A percentile compares a stretch with the other conserved stretches of the same genome.
These are phyloP conservation scores for Geopemphigus sp. DNA, from an alignment of 1,140 invertebrate genomes.

Conservation along the genomic window DNA sequence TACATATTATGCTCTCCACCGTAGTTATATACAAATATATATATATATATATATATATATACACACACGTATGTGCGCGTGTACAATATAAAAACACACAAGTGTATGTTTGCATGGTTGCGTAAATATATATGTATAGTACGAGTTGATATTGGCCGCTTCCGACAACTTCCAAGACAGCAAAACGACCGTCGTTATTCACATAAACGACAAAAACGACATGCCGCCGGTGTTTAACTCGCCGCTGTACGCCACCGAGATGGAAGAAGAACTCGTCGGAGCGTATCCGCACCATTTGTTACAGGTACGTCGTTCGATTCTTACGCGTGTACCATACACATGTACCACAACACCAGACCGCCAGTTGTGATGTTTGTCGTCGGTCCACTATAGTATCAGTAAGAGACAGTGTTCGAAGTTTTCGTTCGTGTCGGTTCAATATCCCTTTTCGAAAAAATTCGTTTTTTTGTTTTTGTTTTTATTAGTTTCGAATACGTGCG, in stretches of 20 bases:
- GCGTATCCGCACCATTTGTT: slow-evolving; percentile 63
- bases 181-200: slow-evolving; percentile 72
- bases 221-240: slow-evolving; percentile 74
- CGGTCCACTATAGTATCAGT: no score
- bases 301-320: slow-evolving; percentile 59
- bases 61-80: no score
- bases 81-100: slow-evolving; percentile 10
- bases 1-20: neutral
- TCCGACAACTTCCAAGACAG: slow-evolving; percentile 84
- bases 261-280: slow-evolving; percentile 66
- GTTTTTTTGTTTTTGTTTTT: no score
- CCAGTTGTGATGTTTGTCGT: no score
- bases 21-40: slow-evolving; percentile 13
- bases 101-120: slow-evolving; percentile 51
- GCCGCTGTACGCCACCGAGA: slow-evolving; percentile 65
- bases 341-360: no score
- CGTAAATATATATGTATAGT: slow-evolving; percentile 59
- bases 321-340: no score
- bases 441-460: no score
- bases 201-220: slow-evolving; percentile 78
- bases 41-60: no score
- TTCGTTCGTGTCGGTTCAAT: no score
- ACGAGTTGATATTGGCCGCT: slow-evolving; percentile 80
- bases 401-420: no score
- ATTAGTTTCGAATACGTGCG: no score